Percentiles rank a stretch among this genome's conserved stretches.
Conservation (phyloP, 2,113 vertebrate genomes). For the Rutilus rutilus region DNA sequence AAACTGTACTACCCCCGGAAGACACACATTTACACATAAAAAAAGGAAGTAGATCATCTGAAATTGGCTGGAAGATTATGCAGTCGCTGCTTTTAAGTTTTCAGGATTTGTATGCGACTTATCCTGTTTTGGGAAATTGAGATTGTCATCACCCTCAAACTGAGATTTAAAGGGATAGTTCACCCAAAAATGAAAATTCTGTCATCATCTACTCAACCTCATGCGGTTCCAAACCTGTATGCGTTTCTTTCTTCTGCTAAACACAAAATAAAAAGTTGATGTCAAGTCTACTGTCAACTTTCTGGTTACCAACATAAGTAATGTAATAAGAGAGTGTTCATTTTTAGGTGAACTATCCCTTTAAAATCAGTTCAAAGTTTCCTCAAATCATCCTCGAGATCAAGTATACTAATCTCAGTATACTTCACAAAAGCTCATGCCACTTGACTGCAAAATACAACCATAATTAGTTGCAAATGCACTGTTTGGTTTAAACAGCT, state of each 20-base stretch:
- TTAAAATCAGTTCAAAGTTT: not conserved
- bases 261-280: too few species aligned
- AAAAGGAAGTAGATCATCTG: not conserved
- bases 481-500: constrained; percentile 44
- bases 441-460: not conserved
- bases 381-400: not conserved
- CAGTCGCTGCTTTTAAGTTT: not conserved
- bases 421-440: not conserved
- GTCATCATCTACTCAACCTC: too few species aligned
- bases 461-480: not conserved
- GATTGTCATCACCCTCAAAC: not conserved
- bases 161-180: not conserved
- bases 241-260: too few species aligned
- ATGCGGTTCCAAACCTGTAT: too few species aligned
- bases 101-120: not conserved
- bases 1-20: not conserved
- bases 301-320: too few species aligned
- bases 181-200: too few species aligned
- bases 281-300: too few species aligned
- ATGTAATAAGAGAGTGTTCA: too few species aligned
- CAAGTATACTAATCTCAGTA: too few species aligned
- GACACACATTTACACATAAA: not conserved
- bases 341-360: too few species aligned
- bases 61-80: not conserved
- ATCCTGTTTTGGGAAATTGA: not conserved